Evolutionary conservation across 1,140 invertebrate species (phyloP), one percentile per base, ranked within the genome.

Genomic region (Zaprionus lachaisei): DNA sequence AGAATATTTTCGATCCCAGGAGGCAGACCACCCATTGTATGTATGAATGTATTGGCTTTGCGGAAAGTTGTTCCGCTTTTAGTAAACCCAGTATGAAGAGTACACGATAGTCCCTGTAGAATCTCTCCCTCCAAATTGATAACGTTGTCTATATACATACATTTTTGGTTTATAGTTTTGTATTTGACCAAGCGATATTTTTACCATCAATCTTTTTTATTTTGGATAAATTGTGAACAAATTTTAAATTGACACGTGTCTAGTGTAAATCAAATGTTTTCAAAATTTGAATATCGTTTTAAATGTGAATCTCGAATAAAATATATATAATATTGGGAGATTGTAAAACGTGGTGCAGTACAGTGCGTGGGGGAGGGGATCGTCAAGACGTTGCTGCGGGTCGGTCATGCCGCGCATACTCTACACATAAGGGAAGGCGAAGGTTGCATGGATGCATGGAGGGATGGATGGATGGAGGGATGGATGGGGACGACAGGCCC

Each of bases 191-290:
- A 47, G 5, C 41, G 41, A 17, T 17, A 34, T 47, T 17, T 44
- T 47, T 47, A 17, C 41, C 17, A 17, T n/a, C n/a, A 17, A 17
- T 9, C 41, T 17, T 17, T 44, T 47, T 47, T 47, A 17, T 17
- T 47, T 47, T 47, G n/a, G 41, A 17, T 9, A 47, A 47, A 47
- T 47, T 47, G n/a, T 47, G n/a, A 17, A 47, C n/a, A 47, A 47
- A 47, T 47, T 47, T 47, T n/a, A 5, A 38, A 47, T 17, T 47
- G 41, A 47, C 38, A 6, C 15, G n/a, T 47, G 41, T 47, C n/a
- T 7, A 17, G 7, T 47, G 2, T 17, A 7, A 47, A 47, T 47
- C 41, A 9, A 17, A 47, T 47, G 38, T 17, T 47, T 47, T 47
- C n/a, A 9, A 47, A 47, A 47, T 47, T 47, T 47, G 6, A 17